Conservation (phyloP, 1,140 invertebrate genomes). For the Hormaphis cornu region DNA sequence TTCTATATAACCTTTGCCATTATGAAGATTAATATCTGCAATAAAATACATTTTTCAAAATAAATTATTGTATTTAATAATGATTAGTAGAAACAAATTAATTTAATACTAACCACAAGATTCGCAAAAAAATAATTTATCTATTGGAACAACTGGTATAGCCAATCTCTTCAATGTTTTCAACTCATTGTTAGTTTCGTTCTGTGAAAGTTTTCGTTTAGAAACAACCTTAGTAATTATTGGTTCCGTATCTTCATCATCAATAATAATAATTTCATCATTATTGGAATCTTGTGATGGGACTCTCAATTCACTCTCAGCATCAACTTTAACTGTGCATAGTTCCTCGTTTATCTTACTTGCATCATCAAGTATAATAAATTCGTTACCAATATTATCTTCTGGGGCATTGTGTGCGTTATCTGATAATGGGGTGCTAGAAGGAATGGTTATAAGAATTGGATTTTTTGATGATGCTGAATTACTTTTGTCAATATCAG, state of each 20-base stretch:
- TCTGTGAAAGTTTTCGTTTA: not conserved
- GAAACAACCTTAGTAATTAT: not conserved
- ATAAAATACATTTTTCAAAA: not conserved
- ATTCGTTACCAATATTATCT: not conserved
- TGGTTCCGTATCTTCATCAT: not conserved
- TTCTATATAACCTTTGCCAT: not conserved
- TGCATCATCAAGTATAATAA: slow-evolving; percentile 13
- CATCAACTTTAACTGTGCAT: not conserved
- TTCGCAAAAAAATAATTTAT: slow-evolving; percentile 3
- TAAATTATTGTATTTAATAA: not conserved
- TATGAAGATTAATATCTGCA: not conserved
- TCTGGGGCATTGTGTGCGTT: not conserved
- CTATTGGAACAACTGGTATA: not conserved
- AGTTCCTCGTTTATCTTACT: not conserved
- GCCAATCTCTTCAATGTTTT: not conserved
- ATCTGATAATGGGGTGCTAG: not conserved
- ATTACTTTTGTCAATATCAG: not conserved
- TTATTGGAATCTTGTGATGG: not conserved
- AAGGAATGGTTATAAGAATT: slow-evolving; percentile 16
- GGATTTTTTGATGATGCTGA: not conserved
- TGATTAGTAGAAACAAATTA: not conserved
- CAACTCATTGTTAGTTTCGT: not conserved
- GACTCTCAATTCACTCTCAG: too few species aligned
- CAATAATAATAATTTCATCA: not conserved
- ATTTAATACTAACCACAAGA: slow-evolving; percentile 12